A percentile compares a stretch with the other conserved stretches of the same genome.
These are phyloP conservation scores for Rhopilema esculentum DNA, from an alignment of 30 jellyfish, hydroid and myxozoan genomes.

Conservation along the genomic window DNA sequence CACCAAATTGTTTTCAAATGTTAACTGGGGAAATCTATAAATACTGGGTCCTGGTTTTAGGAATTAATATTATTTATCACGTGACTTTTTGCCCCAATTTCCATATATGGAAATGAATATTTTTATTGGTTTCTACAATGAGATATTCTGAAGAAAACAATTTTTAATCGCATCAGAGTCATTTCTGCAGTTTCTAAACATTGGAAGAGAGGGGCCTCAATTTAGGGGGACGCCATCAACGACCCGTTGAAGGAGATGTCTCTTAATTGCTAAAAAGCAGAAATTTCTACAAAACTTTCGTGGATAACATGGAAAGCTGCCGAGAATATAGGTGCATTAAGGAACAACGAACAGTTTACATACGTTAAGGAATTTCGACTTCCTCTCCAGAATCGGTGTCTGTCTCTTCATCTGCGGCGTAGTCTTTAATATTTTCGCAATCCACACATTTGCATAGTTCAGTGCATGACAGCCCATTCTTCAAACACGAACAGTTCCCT, in stretches of 20 bases:
- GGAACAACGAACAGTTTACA: neutral
- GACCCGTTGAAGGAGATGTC: neutral
- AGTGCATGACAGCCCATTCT: constrained; percentile 24
- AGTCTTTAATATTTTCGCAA: constrained; percentile 16
- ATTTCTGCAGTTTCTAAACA: neutral
- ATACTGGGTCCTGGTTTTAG: neutral
- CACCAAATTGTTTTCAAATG: neutral
- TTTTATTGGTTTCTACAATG: neutral
- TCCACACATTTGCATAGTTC: constrained; percentile 29
- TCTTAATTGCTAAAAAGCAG: neutral
- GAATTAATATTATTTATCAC: neutral
- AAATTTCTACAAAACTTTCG: neutral
- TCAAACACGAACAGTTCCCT: constrained; percentile 26
- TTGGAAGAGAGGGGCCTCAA: neutral
- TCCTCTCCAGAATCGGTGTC: constrained; percentile 37
- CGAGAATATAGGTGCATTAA: neutral
- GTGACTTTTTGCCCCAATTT: neutral
- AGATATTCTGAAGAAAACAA: neutral
- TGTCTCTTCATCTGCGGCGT: constrained; percentile 40
- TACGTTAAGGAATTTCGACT: constrained; percentile 3
- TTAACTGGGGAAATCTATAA: neutral
- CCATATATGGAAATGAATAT: neutral
- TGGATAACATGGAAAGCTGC: neutral
- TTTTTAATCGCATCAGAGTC: neutral
- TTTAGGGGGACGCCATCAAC: neutral